Percentiles rank a stretch among this genome's conserved stretches.
phyloP scores from a whole-genome alignment of 2,888 invertebrate species.

The Psylliodes chrysocephalus region DNA sequence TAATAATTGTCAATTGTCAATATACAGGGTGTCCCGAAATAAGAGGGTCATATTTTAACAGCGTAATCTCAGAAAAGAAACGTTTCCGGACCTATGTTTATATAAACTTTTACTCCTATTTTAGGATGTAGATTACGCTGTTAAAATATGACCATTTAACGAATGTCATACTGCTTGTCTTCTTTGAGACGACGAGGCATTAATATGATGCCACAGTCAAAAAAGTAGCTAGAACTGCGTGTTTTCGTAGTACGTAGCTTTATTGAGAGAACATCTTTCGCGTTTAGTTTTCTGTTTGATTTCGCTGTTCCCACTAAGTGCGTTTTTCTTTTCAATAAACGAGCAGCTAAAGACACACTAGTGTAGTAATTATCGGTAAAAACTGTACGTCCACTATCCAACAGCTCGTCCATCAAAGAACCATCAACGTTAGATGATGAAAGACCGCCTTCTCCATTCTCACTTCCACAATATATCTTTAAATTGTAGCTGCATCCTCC shows the following conservation, averaged over 20 bases:
- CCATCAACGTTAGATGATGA: not conserved
- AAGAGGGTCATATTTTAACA: too few species aligned
- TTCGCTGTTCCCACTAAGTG: not conserved
- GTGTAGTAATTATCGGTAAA: constrained; percentile 9
- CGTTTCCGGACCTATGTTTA: too few species aligned
- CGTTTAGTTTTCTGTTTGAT: constrained; percentile 8
- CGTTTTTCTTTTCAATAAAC: not conserved
- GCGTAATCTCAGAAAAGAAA: too few species aligned
- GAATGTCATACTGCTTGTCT: too few species aligned
- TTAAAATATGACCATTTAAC: too few species aligned
- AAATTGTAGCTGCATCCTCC: not conserved
- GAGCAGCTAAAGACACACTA: not conserved
- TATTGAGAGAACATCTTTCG: constrained; percentile 4
- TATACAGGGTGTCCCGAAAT: too few species aligned
- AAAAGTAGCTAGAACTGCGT: too few species aligned
- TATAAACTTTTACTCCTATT: too few species aligned
- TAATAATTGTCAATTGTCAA: too few species aligned
- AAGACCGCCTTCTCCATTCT: not conserved
- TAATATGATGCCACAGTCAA: too few species aligned
- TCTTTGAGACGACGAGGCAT: too few species aligned
- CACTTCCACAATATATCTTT: not conserved
- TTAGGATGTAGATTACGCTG: too few species aligned
- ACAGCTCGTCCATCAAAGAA: not conserved
- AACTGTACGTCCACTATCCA: not conserved
- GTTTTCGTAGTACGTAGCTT: constrained; percentile 1